A percentile compares a stretch with the other conserved stretches of the same genome.
These are phyloP conservation scores for Urosaurus nigricauda DNA, from an alignment of 2,797 vertebrate species.

Conservation along the genomic window DNA sequence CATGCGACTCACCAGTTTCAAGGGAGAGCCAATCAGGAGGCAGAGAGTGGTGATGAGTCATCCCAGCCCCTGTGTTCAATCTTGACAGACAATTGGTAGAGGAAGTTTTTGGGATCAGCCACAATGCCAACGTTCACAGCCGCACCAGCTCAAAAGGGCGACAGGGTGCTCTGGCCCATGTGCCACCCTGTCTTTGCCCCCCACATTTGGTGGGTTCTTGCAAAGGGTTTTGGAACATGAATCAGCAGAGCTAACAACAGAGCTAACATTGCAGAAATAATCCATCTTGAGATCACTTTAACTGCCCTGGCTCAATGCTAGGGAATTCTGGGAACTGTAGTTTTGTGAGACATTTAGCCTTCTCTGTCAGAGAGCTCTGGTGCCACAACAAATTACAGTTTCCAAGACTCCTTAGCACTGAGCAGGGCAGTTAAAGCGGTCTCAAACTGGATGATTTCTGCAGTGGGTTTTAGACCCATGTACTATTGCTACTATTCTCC, in stretches of 20 bases:
- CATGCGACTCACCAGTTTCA: conserved; percentile 91
- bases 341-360: too few species aligned
- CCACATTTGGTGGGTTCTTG: background rate
- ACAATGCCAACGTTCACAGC: background rate
- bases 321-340: too few species aligned
- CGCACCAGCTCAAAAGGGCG: background rate
- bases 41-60: conserved; percentile 41
- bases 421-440: too few species aligned
- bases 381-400: too few species aligned
- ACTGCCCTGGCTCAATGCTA: too few species aligned
- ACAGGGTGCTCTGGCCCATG: background rate
- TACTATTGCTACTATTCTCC: background rate
- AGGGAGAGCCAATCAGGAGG: conserved; percentile 82
- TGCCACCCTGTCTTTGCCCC: too few species aligned
- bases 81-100: conserved; percentile 28
- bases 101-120: background rate
- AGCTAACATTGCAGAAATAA: too few species aligned
- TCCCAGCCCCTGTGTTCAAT: conserved; percentile 28
- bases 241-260: background rate
- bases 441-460: too few species aligned
- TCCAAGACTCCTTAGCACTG: too few species aligned
- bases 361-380: too few species aligned
- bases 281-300: too few species aligned
- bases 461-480: too few species aligned
- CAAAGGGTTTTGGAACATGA: background rate